Percentiles rank a stretch among this genome's conserved stretches.
Conservation (phyloP, 2,113 vertebrate genomes). For the Rhabdornis inornatus region DNA sequence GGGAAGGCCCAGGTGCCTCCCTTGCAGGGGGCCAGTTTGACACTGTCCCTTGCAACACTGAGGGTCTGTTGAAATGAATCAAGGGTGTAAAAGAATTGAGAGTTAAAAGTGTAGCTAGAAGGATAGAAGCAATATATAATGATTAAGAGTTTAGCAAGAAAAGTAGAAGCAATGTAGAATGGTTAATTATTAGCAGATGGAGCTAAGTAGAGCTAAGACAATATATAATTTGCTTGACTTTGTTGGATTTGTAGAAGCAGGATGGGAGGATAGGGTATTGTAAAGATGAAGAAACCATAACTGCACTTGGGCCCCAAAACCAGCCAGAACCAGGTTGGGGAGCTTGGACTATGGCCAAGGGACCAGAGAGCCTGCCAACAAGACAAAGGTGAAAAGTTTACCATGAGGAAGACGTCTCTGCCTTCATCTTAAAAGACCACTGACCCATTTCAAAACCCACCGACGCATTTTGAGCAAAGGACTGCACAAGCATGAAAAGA, state of each 20-base stretch:
- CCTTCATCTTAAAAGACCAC: background rate
- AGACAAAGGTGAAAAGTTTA: background rate
- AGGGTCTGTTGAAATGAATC: background rate
- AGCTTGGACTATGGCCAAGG: background rate
- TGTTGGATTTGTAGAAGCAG: background rate
- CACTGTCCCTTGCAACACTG: background rate
- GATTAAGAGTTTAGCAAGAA: too few relatives aligned
- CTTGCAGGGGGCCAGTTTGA: background rate
- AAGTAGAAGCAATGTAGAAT: too few relatives aligned
- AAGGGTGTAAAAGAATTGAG: too few relatives aligned
- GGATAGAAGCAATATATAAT: too few relatives aligned
- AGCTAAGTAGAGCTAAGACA: too few relatives aligned
- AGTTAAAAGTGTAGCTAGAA: too few relatives aligned
- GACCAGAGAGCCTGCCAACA: background rate
- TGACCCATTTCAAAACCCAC: background rate
- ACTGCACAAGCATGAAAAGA: too few relatives aligned
- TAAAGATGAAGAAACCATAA: background rate
- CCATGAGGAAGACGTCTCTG: background rate
- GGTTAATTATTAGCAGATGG: too few relatives aligned
- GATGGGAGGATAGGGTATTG: background rate
- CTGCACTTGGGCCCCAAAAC: background rate
- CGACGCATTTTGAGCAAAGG: too few relatives aligned
- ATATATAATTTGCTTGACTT: background rate
- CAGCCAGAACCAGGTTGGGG: background rate
- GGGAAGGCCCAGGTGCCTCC: background rate